Evolutionary conservation across 2,888 invertebrate genomes (phyloP), one percentile per base, ranked within the genome.

Genomic region (Oligia latruncula): DNA sequence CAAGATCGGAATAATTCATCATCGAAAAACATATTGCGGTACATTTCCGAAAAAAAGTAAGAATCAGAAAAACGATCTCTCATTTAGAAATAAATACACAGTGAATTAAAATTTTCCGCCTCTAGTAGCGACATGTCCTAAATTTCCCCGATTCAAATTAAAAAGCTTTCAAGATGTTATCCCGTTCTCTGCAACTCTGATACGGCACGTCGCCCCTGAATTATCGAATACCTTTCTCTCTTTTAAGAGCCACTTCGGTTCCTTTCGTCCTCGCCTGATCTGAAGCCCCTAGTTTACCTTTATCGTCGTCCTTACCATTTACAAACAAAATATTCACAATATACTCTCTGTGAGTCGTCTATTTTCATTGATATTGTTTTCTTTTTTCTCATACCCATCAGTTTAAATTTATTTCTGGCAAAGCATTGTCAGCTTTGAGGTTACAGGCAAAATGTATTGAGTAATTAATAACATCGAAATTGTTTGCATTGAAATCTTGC

Each of bases 91-190:
- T 67, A 80, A 79, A 81, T 67, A 77, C n/a, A 35, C 49, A 62
- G 29, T 55, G 70, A 68, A 87, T 74, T 84, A 77, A 83, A 84
- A 71, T 74, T 81, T 68, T 72, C 66, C 66, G 35, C 49, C 76
- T 60, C 74, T 55, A 55, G 68, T 68, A 62, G 67, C 64, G 74
- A 67, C 82, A 74, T 75, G 74, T 80, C 71, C 67, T 71, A 82
- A 88, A 83, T 83, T 81, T 87, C 52, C 74, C 62, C 64, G 65
- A 87, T 87, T 87, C 77, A 85, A 88, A 88, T 89, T 87, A 89
- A 84, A 88, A 88, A 84, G 80, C 89, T 87, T 78, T 88, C 78
- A 82, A 82, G 84, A 88, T 80, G 71, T 82, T 86, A 86, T 88
- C 86, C 72, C n/a, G 46, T 71, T 64, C 52, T 74, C 83, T 77